phyloP scores from a whole-genome alignment of 2,888 invertebrate genomes.

The Merodon equestris region DNA sequence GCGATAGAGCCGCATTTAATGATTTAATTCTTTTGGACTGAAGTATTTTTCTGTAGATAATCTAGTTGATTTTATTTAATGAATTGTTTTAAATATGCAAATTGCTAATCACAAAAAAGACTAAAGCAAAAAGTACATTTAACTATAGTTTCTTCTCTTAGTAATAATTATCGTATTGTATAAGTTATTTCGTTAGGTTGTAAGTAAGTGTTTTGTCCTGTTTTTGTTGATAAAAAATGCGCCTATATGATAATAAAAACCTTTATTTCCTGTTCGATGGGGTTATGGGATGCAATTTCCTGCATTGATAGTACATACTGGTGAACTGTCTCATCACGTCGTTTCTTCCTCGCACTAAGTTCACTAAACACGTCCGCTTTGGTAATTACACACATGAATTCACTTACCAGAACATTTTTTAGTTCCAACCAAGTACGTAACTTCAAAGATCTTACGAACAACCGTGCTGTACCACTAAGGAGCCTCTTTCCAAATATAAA shows the following conservation, averaged over 20 bases:
- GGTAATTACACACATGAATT: too few relatives aligned
- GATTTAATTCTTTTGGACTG: conserved; percentile 43
- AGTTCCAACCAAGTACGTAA: too few relatives aligned
- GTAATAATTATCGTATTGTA: not conserved
- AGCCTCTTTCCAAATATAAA: too few relatives aligned
- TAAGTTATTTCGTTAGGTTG: conserved; percentile 13
- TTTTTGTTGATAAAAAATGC: conserved; percentile 9
- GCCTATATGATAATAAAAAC: conserved; percentile 25
- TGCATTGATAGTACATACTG: too few relatives aligned
- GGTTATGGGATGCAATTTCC: too few relatives aligned
- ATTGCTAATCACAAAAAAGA: conserved; percentile 22
- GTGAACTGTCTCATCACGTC: too few relatives aligned
- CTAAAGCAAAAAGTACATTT: conserved; percentile 6
- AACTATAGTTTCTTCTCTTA: conserved; percentile 20
- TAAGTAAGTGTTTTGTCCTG: conserved; percentile 28
- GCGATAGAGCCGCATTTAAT: conserved; percentile 5
- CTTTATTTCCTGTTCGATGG: too few relatives aligned
- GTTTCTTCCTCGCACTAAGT: too few relatives aligned
- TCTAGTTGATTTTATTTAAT: conserved; percentile 33
- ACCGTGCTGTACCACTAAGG: too few relatives aligned
- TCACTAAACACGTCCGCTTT: too few relatives aligned
- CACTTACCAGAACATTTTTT: too few relatives aligned
- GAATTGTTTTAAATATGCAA: conserved; percentile 5
- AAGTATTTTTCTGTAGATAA: conserved; percentile 29
- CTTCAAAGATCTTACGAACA: too few relatives aligned